Percentiles rank a stretch among this genome's conserved stretches.
These are phyloP conservation scores for Phrynocephalus versicolor DNA, from an alignment of 2,113 vertebrate genomes.

Conservation along the genomic window DNA sequence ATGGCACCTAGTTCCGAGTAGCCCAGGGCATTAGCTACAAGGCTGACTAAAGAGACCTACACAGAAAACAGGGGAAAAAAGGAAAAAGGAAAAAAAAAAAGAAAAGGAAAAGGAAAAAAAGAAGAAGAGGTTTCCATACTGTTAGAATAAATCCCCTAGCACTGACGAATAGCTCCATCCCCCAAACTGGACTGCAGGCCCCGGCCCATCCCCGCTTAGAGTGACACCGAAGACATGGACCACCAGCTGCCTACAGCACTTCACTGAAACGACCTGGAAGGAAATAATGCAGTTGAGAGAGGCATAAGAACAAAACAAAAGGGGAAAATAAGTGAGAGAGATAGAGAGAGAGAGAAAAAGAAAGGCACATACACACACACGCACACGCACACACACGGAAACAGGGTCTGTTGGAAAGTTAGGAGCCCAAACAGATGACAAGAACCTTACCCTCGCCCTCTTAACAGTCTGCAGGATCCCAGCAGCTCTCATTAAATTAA, in stretches of 20 bases:
- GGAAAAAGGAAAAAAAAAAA: constrained; percentile 83
- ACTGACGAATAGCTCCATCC: constrained; percentile 70
- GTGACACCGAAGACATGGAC: constrained; percentile 74
- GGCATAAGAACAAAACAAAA: constrained; percentile 70
- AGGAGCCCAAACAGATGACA: constrained; percentile 92
- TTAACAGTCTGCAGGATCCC: constrained; percentile 87
- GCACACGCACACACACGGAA: constrained; percentile 82
- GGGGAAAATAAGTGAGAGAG: constrained; percentile 72
- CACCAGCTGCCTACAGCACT: constrained; percentile 85
- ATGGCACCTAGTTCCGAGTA: constrained; percentile 99
- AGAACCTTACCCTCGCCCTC: constrained; percentile 99
- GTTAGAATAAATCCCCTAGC: constrained; percentile 96
- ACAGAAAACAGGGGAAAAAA: constrained; percentile 93
- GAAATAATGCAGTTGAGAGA: constrained; percentile 91
- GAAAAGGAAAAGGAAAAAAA: too few species aligned
- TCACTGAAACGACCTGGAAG: constrained; percentile 96
- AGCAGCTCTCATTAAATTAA: constrained; percentile 96
- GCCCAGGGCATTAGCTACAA: constrained; percentile 99
- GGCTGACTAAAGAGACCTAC: constrained; percentile 99
- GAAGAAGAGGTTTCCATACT: constrained; percentile 95
- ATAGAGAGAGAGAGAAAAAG: constrained; percentile 58
- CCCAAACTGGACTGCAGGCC: constrained; percentile 77
- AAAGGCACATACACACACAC: constrained; percentile 81
- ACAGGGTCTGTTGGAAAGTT: constrained; percentile 78
- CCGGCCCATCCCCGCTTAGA: constrained; percentile 54